Percentiles rank a stretch among this genome's conserved stretches.
These are phyloP conservation scores for Heliconius eleuchia DNA, from an alignment of 1,140 invertebrate genomes.

Conservation along the genomic window DNA sequence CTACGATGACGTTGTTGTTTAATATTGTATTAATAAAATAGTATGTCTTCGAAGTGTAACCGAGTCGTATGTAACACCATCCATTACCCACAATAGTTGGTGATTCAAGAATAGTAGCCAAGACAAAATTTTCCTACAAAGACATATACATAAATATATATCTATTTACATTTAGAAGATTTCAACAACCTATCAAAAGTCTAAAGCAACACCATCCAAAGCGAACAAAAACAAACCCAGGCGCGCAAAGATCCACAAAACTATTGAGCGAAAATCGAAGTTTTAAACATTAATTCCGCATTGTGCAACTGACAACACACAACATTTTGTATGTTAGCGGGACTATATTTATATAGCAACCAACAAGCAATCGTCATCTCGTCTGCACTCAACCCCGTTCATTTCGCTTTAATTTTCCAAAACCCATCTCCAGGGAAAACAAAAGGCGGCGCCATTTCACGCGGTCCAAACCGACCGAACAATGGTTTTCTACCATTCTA, in stretches of 20 bases:
- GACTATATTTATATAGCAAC: constrained; percentile 57
- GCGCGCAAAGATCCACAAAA: constrained; percentile 16
- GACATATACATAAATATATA: not conserved
- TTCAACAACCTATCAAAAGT: not conserved
- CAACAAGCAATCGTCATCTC: constrained; percentile 75
- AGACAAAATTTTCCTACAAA: too few relatives aligned
- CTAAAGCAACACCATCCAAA: not conserved
- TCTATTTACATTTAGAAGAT: not conserved
- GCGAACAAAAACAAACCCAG: not conserved
- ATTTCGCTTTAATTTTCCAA: constrained; percentile 77
- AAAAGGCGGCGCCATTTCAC: constrained; percentile 74
- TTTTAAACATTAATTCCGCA: constrained; percentile 31
- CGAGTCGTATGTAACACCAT: too few relatives aligned
- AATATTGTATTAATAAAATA: too few relatives aligned
- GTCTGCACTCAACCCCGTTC: constrained; percentile 66
- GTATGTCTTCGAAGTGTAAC: too few relatives aligned
- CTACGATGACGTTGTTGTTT: too few relatives aligned
- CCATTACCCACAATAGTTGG: too few relatives aligned
- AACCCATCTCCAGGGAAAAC: constrained; percentile 72
- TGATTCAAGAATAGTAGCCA: too few relatives aligned
- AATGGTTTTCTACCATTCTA: constrained; percentile 70
- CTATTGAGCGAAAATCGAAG: constrained; percentile 29
- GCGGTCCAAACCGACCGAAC: constrained; percentile 76
- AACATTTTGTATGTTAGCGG: constrained; percentile 52
- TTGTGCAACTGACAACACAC: constrained; percentile 29